phyloP scores from a whole-genome alignment of 2,888 invertebrate genomes.

The Noctua fimbriata region DNA sequence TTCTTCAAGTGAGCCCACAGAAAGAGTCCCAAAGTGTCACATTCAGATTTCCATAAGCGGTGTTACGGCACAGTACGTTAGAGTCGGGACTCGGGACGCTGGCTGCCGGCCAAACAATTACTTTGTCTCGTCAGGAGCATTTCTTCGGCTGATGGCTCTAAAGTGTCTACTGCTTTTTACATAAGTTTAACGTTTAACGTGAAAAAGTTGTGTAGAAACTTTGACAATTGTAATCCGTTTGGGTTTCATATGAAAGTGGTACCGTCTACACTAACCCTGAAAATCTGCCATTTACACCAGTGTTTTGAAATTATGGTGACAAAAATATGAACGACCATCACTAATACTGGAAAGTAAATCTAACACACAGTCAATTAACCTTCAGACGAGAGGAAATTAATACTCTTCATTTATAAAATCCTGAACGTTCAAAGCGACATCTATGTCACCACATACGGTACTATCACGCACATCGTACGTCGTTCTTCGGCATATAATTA shows the following conservation, averaged over 20 bases:
- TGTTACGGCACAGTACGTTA: slow-evolving; percentile 66
- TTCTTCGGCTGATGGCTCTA: slow-evolving; percentile 82
- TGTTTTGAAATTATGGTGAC: neutral
- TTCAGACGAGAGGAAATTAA: neutral
- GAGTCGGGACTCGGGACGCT: slow-evolving; percentile 61
- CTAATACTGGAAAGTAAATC: neutral
- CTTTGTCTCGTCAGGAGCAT: slow-evolving; percentile 85
- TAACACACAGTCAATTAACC: neutral
- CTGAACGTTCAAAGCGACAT: neutral
- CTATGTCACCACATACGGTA: neutral
- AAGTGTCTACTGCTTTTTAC: slow-evolving; percentile 71
- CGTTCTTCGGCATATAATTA: neutral
- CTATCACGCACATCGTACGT: neutral
- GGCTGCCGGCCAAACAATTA: slow-evolving; percentile 87
- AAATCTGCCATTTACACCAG: neutral
- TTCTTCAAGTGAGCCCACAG: slow-evolving; percentile 53
- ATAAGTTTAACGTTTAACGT: slow-evolving; percentile 60
- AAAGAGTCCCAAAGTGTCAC: slow-evolving; percentile 73
- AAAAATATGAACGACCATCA: neutral
- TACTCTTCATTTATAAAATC: neutral
- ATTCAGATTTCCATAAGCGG: slow-evolving; percentile 77
- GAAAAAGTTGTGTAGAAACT: slow-evolving; percentile 46
- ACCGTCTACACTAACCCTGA: neutral
- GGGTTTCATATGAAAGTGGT: neutral
- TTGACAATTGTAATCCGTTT: neutral